phyloP scores from a whole-genome alignment of 64 coral and sea anemone genomes.

The Astreopora myriophthalma region DNA sequence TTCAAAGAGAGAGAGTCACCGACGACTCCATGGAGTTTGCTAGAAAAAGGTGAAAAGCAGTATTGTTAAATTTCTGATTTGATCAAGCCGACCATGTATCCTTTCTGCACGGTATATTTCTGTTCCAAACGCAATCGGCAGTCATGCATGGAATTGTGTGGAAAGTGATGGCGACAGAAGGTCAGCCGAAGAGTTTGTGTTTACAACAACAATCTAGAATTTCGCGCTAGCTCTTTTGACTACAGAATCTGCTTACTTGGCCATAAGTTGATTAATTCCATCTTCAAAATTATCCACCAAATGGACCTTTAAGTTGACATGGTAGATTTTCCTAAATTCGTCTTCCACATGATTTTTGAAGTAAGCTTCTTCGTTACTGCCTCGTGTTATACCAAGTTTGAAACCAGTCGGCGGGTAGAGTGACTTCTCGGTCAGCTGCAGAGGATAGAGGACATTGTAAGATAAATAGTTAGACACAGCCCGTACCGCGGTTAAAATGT shows the following conservation, averaged over 20 bases:
- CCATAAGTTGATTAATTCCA: constrained; percentile 36
- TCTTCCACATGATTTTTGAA: constrained; percentile 75
- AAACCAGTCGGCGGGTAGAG: constrained; percentile 62
- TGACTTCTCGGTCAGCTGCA: constrained; percentile 40
- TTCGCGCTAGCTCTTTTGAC: neutral
- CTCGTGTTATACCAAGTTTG: constrained; percentile 50
- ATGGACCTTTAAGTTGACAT: constrained; percentile 58
- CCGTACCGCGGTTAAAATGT: no score
- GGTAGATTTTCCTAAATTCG: constrained; percentile 52
- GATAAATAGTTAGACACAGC: neutral
- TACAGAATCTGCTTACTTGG: neutral
- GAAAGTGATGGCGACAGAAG: no score
- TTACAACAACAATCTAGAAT: no score
- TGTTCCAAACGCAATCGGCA: no score
- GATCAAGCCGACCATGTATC: no score
- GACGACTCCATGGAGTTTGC: constrained; percentile 45
- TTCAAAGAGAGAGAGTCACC: constrained; percentile 52
- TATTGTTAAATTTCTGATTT: neutral
- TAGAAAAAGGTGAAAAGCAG: neutral
- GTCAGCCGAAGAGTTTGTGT: no score
- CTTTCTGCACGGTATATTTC: no score
- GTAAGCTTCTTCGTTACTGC: constrained; percentile 54
- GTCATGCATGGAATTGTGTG: no score
- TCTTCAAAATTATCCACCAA: constrained; percentile 55
- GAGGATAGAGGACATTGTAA: neutral